These are phyloP conservation scores for Brenthis daphne DNA, from an alignment of 2,888 invertebrate genomes.

Conservation along the genomic window DNA sequence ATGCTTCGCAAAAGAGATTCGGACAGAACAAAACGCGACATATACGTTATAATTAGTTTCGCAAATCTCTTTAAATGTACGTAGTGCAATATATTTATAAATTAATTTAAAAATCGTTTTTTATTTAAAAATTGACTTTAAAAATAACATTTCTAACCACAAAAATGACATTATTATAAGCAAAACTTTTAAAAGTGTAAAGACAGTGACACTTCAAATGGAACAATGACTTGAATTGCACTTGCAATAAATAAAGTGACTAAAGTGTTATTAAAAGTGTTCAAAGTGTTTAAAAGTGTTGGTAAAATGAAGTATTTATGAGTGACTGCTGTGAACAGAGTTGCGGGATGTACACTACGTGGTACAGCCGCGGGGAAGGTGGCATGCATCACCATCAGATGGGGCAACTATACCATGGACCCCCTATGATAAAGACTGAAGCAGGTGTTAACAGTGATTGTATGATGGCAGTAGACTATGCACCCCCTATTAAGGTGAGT, in stretches of 20 bases:
- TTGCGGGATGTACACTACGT: conserved; percentile 80
- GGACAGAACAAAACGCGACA: conserved; percentile 39
- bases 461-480: conserved; percentile 85
- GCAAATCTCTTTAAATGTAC: conserved; percentile 47
- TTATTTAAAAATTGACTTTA: conserved; percentile 11
- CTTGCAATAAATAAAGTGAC: background rate
- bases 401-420: conserved; percentile 80
- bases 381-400: conserved; percentile 80
- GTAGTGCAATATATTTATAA: conserved; percentile 58
- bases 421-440: conserved; percentile 84
- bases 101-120: conserved; percentile 8
- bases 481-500: conserved; percentile 84
- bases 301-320: conserved; percentile 66
- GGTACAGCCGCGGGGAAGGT: conserved; percentile 79
- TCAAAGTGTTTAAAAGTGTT: conserved; percentile 33
- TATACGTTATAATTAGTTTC: conserved; percentile 47
- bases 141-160: background rate
- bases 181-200: conserved; percentile 33
- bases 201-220: background rate
- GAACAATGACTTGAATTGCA: conserved; percentile 12
- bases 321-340: conserved; percentile 70
- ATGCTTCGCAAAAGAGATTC: conserved; percentile 47
- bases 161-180: conserved; percentile 8
- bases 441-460: conserved; percentile 84
- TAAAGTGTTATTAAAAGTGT: conserved; percentile 26